Percentiles rank a stretch among this genome's conserved stretches.
Conservation (phyloP, 2,888 invertebrate species). For the Syrista parreyssii region DNA sequence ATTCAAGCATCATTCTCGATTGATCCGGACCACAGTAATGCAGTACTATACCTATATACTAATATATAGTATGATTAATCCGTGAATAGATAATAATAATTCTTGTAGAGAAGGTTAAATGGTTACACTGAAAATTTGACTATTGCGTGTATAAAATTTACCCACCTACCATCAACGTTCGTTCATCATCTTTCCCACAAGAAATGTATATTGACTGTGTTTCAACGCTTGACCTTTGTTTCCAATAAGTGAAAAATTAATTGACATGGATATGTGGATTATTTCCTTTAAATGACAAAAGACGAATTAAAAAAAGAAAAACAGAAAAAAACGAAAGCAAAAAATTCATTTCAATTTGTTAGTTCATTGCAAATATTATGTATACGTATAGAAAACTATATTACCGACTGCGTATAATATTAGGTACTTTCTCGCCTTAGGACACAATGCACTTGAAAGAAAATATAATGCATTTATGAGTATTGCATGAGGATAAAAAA, state of each 20-base stretch:
- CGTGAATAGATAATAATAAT: not conserved
- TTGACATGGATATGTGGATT: too few species aligned
- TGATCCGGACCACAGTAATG: not conserved
- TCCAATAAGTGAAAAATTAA: not conserved
- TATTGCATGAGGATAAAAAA: not conserved
- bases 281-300: too few species aligned
- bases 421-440: not conserved
- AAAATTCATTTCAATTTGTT: not conserved
- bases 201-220: not conserved
- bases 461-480: not conserved
- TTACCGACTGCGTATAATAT: not conserved
- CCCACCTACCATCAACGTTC: not conserved
- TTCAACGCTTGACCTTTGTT: not conserved
- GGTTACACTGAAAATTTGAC: not conserved
- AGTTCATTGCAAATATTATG: not conserved
- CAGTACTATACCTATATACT: not conserved
- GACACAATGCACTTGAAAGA: not conserved
- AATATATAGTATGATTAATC: not conserved
- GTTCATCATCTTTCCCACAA: not conserved
- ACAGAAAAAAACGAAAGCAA: not conserved
- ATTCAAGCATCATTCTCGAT: not conserved
- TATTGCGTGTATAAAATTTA: not conserved
- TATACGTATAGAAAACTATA: not conserved
- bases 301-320: not conserved
- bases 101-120: not conserved